Percentiles rank a stretch among this genome's conserved stretches.
Conservation (phyloP, 1,140 invertebrate species). For the Pogonomyrmex californicus region DNA sequence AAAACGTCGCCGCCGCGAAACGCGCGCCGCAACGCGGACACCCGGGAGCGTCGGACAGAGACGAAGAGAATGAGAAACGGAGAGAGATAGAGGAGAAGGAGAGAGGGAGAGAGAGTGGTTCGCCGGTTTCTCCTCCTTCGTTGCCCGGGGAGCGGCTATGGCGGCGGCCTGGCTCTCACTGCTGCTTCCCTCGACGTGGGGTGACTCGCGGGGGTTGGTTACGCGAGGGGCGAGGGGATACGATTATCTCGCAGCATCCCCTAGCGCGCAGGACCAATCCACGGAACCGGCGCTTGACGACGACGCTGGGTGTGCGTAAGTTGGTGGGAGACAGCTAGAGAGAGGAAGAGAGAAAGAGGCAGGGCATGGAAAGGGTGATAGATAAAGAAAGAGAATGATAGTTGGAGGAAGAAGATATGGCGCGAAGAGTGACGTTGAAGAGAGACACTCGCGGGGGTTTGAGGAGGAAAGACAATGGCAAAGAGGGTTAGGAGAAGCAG, state of each 20-base stretch:
- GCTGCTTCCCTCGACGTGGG: constrained; percentile 75
- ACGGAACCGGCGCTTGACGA: constrained; percentile 77
- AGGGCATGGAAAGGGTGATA: constrained; percentile 10
- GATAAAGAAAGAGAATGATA: constrained; percentile 44
- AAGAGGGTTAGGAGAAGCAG: neutral
- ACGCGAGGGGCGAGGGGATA: constrained; percentile 62
- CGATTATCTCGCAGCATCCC: constrained; percentile 81
- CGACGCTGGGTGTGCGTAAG: constrained; percentile 38
- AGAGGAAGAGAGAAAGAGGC: constrained; percentile 16
- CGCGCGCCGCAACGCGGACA: constrained; percentile 56
- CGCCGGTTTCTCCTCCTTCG: constrained; percentile 72
- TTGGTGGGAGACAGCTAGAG: constrained; percentile 42
- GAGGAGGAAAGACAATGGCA: constrained; percentile 13
- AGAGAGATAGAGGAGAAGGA: constrained; percentile 50
- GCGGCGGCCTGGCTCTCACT: constrained; percentile 85
- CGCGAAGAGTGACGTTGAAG: constrained; percentile 39
- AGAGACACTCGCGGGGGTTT: constrained; percentile 14
- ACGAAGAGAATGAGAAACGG: constrained; percentile 37
- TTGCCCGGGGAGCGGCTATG: constrained; percentile 84
- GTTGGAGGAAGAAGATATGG: constrained; percentile 39
- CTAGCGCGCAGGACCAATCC: constrained; percentile 82
- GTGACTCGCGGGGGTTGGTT: constrained; percentile 68
- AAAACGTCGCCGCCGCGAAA: constrained; percentile 29
- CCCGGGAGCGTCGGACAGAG: constrained; percentile 46
- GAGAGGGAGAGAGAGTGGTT: constrained; percentile 65